Evolutionary conservation across 1,140 invertebrate species (phyloP), one percentile per base, ranked within the genome.

Genomic region (Chelonus insularis): DNA sequence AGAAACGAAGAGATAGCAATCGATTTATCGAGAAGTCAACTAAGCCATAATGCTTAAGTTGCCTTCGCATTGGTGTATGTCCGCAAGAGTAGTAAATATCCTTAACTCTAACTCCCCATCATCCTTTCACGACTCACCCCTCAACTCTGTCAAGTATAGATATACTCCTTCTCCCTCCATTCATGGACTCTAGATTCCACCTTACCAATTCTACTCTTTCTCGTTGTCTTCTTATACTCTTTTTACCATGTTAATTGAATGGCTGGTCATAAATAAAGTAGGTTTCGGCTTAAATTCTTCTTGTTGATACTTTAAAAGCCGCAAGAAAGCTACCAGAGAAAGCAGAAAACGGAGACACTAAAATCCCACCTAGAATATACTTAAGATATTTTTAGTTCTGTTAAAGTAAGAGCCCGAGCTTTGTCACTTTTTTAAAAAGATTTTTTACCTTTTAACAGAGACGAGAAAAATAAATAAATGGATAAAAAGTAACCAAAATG

Each of bases 21-120:
- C 71, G 67, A 74, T 74, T 70, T 71, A 67, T 67, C 68, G 61
- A 39, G 16, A 39, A 37, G 36, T 36, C 20, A 56, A 45, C 54
- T 50, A 69, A 65, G 58, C 48, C 61, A 32, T 20, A 63, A n/a
- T 45, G 64, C 51, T 59, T 63, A 70, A 67, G 60, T 68, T 64
- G 41, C 52, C 20, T 65, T 23, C 32, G 52, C 41, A 62, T 67
- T n/a, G n/a, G 57, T 57, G 54, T 34, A 41, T 50, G 65, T 64
- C 58, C 21, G 41, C n/a, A 45, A 57, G 12, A 20, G 60, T 52
- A 63, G 63, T 70, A 68, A 68, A 70, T 67, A 66, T 65, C 57
- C 57, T 12, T 23, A 14, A 18, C 25, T 32, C 50, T n/a, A n/a
- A n/a, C n/a, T n/a, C n/a, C 57, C 43, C 55, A 16, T 37, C 48